These are phyloP conservation scores for Cochlearius cochlearius DNA, from an alignment of 2,113 vertebrate genomes.

Conservation along the genomic window DNA sequence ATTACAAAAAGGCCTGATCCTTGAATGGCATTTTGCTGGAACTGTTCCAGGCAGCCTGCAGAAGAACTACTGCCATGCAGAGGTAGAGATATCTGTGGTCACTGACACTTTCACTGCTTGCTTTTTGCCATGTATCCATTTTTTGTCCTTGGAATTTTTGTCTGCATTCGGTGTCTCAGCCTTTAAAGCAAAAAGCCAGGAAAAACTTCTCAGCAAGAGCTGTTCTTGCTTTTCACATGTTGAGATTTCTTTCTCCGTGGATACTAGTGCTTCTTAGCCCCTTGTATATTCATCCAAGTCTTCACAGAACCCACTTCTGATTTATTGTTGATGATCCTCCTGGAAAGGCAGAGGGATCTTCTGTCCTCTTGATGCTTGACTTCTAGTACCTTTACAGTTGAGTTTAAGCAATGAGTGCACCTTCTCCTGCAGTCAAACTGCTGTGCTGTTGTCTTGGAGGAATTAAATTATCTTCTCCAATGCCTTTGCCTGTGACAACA, in stretches of 20 bases:
- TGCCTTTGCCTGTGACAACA: neutral
- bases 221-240: neutral
- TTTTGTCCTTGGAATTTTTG: neutral
- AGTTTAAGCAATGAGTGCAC: neutral
- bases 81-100: neutral
- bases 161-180: neutral
- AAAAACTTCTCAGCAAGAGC: neutral
- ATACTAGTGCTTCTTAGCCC: neutral
- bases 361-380: neutral
- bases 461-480: neutral
- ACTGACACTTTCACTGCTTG: neutral
- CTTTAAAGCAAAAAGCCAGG: neutral
- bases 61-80: neutral
- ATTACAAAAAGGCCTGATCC: neutral
- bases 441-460: neutral
- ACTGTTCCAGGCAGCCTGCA: neutral
- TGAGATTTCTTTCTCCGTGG: neutral
- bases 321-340: neutral
- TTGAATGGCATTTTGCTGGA: neutral
- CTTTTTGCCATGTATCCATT: neutral
- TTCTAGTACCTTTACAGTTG: neutral
- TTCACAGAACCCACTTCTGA: neutral
- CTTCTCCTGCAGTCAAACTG: neutral
- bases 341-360: neutral
- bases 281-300: neutral